These are phyloP conservation scores for Isoperla grammatica DNA, from an alignment of 2,888 invertebrate genomes.

Conservation along the genomic window DNA sequence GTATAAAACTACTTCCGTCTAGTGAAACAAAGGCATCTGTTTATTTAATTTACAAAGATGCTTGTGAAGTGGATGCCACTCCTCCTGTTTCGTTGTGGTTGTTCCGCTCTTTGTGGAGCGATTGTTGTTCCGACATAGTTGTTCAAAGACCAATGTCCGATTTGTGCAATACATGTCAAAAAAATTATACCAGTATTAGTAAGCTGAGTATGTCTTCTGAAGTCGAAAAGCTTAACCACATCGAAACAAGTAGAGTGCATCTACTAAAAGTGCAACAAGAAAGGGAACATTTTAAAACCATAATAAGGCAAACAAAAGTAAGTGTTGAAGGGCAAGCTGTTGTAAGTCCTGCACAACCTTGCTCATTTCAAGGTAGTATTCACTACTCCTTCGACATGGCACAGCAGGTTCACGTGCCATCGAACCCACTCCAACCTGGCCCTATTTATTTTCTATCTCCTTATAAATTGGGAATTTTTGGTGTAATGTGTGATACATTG, in stretches of 20 bases:
- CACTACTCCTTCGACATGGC: conserved; percentile 28
- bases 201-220: too few relatives aligned
- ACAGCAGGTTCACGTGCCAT: conserved; percentile 27
- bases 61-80: too few relatives aligned
- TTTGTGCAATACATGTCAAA: too few relatives aligned
- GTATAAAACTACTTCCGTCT: too few relatives aligned
- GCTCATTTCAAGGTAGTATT: conserved; percentile 2
- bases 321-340: too few relatives aligned
- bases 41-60: too few relatives aligned
- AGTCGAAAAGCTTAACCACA: neutral
- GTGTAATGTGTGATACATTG: conserved; percentile 25
- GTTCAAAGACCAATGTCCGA: too few relatives aligned
- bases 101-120: too few relatives aligned
- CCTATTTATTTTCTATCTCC: conserved; percentile 26
- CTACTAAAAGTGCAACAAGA: neutral
- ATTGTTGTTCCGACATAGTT: too few relatives aligned
- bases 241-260: neutral
- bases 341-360: neutral
- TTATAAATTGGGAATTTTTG: conserved; percentile 27
- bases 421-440: conserved; percentile 25
- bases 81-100: too few relatives aligned
- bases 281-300: neutral
- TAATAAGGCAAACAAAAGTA: neutral
- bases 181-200: too few relatives aligned
- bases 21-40: too few relatives aligned